These are phyloP conservation scores for Cecidostiba fungosa DNA, from an alignment of 2,888 invertebrate genomes.

Conservation along the genomic window DNA sequence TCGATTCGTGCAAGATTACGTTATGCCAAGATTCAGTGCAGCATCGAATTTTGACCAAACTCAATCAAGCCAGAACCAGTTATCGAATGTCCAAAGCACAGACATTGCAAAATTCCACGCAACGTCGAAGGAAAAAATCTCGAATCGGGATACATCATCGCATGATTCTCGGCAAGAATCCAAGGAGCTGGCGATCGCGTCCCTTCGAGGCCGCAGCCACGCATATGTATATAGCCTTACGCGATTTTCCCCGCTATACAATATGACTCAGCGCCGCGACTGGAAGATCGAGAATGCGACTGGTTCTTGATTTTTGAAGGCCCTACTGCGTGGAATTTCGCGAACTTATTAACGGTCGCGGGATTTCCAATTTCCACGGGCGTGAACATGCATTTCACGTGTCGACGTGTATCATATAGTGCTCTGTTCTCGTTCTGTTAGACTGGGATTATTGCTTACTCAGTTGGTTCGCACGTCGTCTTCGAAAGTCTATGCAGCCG, in stretches of 20 bases:
- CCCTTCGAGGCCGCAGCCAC: neutral
- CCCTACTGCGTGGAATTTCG: neutral
- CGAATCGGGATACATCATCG: neutral
- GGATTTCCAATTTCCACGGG: conserved; percentile 5
- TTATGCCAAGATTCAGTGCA: neutral
- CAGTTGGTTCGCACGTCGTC: neutral
- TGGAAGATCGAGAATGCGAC: neutral
- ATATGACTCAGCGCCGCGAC: neutral
- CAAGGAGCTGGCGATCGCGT: neutral
- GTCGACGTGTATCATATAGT: neutral
- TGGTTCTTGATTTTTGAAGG: conserved; percentile 2
- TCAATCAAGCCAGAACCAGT: neutral
- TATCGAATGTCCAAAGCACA: neutral
- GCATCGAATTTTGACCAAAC: neutral
- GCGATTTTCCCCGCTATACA: neutral
- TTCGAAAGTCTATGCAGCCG: neutral
- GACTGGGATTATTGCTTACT: neutral
- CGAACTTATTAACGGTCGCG: neutral
- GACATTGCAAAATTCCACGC: neutral
- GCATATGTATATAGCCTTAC: neutral
- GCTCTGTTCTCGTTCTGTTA: neutral
- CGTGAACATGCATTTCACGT: neutral
- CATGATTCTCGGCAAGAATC: neutral
- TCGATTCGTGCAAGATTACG: too few relatives aligned
- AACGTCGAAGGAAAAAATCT: neutral